phyloP scores from a whole-genome alignment of 2,113 vertebrate genomes.

The Delphinus delphis region DNA sequence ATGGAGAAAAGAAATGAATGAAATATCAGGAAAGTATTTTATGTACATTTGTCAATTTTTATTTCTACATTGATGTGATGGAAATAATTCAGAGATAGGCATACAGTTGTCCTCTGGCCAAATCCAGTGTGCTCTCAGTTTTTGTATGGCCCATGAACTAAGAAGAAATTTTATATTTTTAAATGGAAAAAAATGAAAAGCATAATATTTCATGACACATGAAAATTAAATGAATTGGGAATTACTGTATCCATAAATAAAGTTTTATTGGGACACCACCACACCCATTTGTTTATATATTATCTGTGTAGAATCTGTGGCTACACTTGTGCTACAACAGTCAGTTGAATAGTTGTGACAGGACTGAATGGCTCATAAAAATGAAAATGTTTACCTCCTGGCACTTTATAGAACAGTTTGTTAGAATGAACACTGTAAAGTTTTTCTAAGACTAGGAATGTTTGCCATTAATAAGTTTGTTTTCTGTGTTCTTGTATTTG shows the following conservation, averaged over 20 bases:
- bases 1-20: not conserved
- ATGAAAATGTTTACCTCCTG: not conserved
- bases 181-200: not conserved
- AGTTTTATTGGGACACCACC: not conserved
- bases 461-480: not conserved
- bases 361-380: not conserved
- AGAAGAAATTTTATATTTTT: slow-evolving; percentile 25
- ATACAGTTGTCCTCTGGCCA: not conserved
- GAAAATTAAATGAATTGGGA: not conserved
- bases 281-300: not conserved
- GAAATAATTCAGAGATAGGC: not conserved
- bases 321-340: not conserved
- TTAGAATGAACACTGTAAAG: not conserved
- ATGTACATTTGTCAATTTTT: not conserved
- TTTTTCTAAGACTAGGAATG: not conserved
- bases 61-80: not conserved
- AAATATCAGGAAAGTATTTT: not conserved
- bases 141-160: not conserved
- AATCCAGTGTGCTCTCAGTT: not conserved
- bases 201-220: not conserved
- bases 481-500: not conserved
- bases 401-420: not conserved
- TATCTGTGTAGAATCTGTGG: not conserved
- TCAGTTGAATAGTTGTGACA: not conserved
- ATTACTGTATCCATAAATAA: not conserved